Evolutionary conservation across 35 echinoderm and acorn worm species (phyloP).

Genomic region (Heliocidaris erythrogramma): DNA sequence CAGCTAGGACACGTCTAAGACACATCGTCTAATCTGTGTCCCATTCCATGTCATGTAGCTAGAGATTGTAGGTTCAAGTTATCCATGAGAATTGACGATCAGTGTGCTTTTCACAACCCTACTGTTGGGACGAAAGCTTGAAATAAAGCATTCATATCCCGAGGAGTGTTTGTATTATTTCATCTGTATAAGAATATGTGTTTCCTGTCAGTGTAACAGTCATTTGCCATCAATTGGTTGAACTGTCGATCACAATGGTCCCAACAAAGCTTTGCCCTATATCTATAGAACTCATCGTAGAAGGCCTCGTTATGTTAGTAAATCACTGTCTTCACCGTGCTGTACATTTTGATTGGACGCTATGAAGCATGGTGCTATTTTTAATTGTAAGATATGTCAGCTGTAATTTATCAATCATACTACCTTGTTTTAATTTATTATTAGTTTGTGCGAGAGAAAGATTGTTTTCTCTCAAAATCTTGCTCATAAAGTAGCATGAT

Average conservation of each 20-base stretch:
- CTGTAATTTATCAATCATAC: neutral
- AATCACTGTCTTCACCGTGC: no score
- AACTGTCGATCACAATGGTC: no score
- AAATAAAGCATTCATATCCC: neutral
- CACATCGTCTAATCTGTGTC: no score
- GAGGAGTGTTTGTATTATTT: neutral
- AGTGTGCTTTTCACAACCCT: neutral
- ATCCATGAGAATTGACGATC: neutral
- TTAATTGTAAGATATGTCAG: neutral
- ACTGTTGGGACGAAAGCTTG: neutral
- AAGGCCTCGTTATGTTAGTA: no score
- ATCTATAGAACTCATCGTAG: no score
- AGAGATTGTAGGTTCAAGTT: no score
- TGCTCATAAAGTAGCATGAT: no score
- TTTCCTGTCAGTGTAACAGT: neutral
- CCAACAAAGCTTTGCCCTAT: no score
- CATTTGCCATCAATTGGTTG: no score
- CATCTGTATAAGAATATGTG: neutral
- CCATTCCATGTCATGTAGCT: no score
- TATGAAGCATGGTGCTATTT: neutral
- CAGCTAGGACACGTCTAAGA: no score
- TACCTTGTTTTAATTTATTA: conserved; percentile 4
- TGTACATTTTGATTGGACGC: neutral
- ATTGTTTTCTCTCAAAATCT: neutral
- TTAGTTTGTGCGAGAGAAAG: neutral